These are phyloP conservation scores for Orthosia gothica DNA, from an alignment of 2,888 invertebrate species.

Conservation along the genomic window DNA sequence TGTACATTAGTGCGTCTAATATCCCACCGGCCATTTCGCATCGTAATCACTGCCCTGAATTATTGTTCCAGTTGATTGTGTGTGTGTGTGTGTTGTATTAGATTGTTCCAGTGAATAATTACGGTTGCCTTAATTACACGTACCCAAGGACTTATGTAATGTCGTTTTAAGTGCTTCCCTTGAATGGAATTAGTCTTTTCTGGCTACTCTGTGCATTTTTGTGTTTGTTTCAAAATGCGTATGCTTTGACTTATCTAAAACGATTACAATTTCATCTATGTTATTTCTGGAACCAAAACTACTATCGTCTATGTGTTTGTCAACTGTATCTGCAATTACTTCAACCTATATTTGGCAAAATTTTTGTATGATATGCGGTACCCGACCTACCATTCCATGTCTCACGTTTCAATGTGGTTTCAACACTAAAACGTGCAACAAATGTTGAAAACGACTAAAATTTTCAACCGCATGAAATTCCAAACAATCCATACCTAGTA, in stretches of 20 bases:
- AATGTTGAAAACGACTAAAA: background rate
- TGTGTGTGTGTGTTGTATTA: conserved; percentile 33
- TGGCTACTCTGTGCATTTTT: background rate
- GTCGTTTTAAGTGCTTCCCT: conserved; percentile 28
- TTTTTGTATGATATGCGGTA: background rate
- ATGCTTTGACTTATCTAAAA: background rate
- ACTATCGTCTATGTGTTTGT: background rate
- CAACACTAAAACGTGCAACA: conserved; percentile 15
- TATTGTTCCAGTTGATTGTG: conserved; percentile 43
- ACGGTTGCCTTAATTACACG: conserved; percentile 28
- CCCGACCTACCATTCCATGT: background rate
- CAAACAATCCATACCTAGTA: background rate
- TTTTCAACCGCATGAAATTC: conserved; percentile 22
- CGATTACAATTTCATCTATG: background rate
- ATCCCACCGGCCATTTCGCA: conserved; percentile 51
- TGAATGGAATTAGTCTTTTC: conserved; percentile 37
- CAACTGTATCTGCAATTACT: background rate
- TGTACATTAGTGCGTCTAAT: conserved; percentile 54
- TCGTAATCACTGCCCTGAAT: conserved; percentile 62
- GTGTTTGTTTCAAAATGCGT: background rate
- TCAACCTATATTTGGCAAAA: background rate
- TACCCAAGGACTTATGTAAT: conserved; percentile 10
- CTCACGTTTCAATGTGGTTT: conserved; percentile 8
- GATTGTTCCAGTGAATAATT: conserved; percentile 39
- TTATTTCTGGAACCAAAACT: background rate